Conservation (phyloP, 2,888 invertebrate genomes). For the Colostygia pectinataria region DNA sequence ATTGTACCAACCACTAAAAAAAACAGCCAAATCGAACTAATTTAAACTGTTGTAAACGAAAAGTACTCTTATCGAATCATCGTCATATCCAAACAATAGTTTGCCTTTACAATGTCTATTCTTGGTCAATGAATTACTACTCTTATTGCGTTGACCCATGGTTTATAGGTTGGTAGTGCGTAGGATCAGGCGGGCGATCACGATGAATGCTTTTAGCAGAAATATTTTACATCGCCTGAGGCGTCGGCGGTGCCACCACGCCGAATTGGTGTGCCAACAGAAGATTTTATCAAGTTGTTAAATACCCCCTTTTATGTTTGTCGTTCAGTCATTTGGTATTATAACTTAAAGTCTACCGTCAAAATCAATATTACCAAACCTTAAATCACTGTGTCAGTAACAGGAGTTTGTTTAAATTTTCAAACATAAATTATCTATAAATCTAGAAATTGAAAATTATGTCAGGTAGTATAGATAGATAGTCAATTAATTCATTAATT, state of each 20-base stretch:
- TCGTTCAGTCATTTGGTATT: background rate
- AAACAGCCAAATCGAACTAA: constrained; percentile 44
- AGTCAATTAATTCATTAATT: too few species aligned
- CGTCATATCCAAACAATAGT: constrained; percentile 70
- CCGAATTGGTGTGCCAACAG: constrained; percentile 79
- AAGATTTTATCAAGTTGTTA: constrained; percentile 56
- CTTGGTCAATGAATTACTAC: constrained; percentile 41
- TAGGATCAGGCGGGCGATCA: constrained; percentile 76
- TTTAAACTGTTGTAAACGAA: constrained; percentile 67
- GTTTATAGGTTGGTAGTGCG: constrained; percentile 50
- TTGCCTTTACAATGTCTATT: constrained; percentile 57
- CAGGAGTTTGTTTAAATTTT: too few species aligned
- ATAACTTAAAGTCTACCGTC: too few species aligned
- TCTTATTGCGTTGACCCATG: constrained; percentile 48
- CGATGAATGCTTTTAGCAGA: constrained; percentile 81
- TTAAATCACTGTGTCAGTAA: too few species aligned
- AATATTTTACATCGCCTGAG: constrained; percentile 81
- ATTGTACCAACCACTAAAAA: too few species aligned
- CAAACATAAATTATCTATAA: too few species aligned
- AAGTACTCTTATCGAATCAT: constrained; percentile 65
- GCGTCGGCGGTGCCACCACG: constrained; percentile 66
- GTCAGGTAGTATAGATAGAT: too few species aligned
- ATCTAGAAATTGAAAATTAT: too few species aligned
- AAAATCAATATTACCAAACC: too few species aligned
- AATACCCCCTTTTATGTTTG: constrained; percentile 20